Evolutionary conservation across 2,888 invertebrate genomes (phyloP).

Genomic region (Achlya flavicornis): DNA sequence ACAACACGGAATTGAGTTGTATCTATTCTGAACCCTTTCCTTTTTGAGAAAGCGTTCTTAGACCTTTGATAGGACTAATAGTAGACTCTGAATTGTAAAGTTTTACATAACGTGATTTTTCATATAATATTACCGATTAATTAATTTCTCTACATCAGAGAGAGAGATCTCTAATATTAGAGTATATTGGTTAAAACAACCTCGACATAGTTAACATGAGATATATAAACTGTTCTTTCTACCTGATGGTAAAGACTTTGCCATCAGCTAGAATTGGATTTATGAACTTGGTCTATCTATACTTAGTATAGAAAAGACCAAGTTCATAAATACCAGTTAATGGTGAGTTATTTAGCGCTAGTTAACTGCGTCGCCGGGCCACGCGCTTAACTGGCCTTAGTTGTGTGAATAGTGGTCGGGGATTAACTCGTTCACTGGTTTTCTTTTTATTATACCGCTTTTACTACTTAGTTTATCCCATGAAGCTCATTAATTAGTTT

Average conservation of each 20-base stretch:
- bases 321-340: conserved; percentile 5
- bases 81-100: too few species aligned
- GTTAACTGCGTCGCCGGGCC: conserved; percentile 4
- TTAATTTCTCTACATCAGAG: too few species aligned
- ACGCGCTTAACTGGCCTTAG: conserved; percentile 2
- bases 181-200: too few species aligned
- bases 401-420: background rate
- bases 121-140: too few species aligned
- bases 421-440: conserved; percentile 1
- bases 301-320: background rate
- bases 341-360: background rate
- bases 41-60: too few species aligned
- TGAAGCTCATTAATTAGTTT: background rate
- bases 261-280: too few species aligned
- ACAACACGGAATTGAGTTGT: too few species aligned
- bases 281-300: too few species aligned
- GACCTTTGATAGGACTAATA: too few species aligned
- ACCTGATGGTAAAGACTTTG: background rate
- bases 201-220: background rate
- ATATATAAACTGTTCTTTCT: background rate
- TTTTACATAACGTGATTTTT: too few species aligned
- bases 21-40: too few species aligned
- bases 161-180: too few species aligned
- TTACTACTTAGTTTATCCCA: background rate
- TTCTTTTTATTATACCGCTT: conserved; percentile 2